phyloP scores from a whole-genome alignment of 2,797 vertebrate species.

The Sardinella longiceps region DNA sequence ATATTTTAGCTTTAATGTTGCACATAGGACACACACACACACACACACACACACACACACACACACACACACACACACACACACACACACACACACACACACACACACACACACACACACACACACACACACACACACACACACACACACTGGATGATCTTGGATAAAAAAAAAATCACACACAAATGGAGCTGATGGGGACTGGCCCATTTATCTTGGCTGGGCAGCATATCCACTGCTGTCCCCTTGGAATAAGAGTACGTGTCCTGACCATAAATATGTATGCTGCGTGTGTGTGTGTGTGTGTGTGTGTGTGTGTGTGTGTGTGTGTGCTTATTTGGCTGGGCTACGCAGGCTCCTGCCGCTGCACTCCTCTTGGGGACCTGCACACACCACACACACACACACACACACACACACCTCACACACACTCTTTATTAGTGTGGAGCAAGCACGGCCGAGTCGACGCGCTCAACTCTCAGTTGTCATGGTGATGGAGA shows the following conservation, averaged over 20 bases:
- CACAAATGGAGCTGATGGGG: not conserved
- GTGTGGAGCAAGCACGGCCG: conserved; percentile 53
- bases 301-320: conserved; percentile 17
- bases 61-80: too few relatives aligned
- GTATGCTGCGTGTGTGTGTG: conserved; percentile 25
- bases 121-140: too few relatives aligned
- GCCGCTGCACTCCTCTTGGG: conserved; percentile 30
- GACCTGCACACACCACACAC: too few relatives aligned
- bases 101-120: too few relatives aligned
- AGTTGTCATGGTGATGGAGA: conserved; percentile 76
- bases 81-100: too few relatives aligned
- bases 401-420: too few relatives aligned
- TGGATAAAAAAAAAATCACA: not conserved
- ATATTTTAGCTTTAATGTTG: not conserved
- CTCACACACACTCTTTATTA: conserved; percentile 59
- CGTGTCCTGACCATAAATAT: conserved; percentile 31
- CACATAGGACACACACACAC: too few relatives aligned
- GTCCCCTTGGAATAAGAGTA: conserved; percentile 14
- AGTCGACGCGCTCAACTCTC: conserved; percentile 60
- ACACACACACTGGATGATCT: not conserved
- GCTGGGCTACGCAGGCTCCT: conserved; percentile 33
- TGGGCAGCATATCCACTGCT: not conserved
- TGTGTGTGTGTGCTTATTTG: conserved; percentile 24
- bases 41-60: too few relatives aligned
- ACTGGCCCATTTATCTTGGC: not conserved